phyloP scores from a whole-genome alignment of 2,797 vertebrate species.

The Manis javanica region DNA sequence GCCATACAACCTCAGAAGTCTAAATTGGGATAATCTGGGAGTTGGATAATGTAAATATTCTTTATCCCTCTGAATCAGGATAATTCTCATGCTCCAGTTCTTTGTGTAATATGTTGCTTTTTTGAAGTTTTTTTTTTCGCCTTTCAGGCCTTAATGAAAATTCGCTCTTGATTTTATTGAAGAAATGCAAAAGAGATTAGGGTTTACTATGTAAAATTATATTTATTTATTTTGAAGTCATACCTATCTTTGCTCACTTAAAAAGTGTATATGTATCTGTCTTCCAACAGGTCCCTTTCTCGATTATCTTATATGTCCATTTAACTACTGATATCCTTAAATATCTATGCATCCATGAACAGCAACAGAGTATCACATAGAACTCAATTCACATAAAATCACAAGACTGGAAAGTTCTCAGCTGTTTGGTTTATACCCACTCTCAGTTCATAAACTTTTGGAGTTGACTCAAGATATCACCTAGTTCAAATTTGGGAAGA shows the following conservation, averaged over 20 bases:
- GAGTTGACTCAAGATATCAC: not conserved
- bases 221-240: not conserved
- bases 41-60: not conserved
- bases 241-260: not conserved
- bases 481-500: not conserved
- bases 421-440: not conserved
- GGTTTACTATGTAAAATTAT: not conserved
- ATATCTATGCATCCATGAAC: not conserved
- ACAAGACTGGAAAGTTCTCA: not conserved
- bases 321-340: not conserved
- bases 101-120: not conserved
- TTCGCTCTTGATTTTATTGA: not conserved
- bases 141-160: not conserved
- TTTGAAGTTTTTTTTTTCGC: not conserved
- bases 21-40: not conserved
- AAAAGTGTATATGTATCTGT: not conserved
- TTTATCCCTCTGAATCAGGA: not conserved
- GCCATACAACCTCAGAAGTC: not conserved
- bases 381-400: not conserved
- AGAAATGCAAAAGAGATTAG: not conserved
- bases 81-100: not conserved
- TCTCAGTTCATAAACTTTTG: not conserved
- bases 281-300: not conserved
- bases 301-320: not conserved
- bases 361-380: not conserved